Evolutionary conservation across 2,888 invertebrate genomes (phyloP).

Genomic region (Sepioteuthis lessoniana): DNA sequence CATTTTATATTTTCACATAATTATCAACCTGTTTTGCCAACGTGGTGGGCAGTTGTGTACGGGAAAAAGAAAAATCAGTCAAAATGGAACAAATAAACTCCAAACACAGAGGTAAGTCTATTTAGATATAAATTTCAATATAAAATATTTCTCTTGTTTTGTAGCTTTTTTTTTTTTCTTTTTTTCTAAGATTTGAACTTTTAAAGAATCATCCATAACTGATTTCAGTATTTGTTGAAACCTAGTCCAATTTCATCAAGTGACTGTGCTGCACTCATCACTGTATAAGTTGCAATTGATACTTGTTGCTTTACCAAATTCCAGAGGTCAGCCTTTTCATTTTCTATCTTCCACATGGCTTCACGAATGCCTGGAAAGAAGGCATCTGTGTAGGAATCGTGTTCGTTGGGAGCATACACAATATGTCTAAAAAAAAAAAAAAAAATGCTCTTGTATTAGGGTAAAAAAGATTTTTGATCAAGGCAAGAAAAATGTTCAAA

Average conservation of each 20-base stretch:
- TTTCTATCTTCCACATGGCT: conserved; percentile 62
- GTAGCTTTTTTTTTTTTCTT: not conserved
- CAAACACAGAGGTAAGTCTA: not conserved
- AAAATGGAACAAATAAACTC: not conserved
- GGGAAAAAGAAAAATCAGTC: not conserved
- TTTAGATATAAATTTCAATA: not conserved
- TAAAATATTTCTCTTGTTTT: conserved; percentile 24
- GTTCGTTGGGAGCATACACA: conserved; percentile 71
- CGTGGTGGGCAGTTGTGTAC: not conserved
- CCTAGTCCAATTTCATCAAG: conserved; percentile 58
- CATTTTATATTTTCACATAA: too few relatives aligned
- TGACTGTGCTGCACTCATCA: conserved; percentile 61
- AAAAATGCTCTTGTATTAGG: not conserved
- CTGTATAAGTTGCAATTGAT: conserved; percentile 60
- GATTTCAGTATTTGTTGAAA: conserved; percentile 24
- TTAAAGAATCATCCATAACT: not conserved
- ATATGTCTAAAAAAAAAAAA: conserved; percentile 65
- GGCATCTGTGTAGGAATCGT: conserved; percentile 64
- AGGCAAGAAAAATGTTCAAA: not conserved
- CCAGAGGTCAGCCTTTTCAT: conserved; percentile 57
- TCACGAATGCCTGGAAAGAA: conserved; percentile 69
- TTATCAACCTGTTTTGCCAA: not conserved
- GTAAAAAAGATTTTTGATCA: too few relatives aligned
- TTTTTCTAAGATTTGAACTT: not conserved
- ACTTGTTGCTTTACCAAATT: conserved; percentile 63